A percentile compares a stretch with the other conserved stretches of the same genome.
phyloP scores from a whole-genome alignment of 2,797 vertebrate species.

The Silurus lanzhouensis region DNA sequence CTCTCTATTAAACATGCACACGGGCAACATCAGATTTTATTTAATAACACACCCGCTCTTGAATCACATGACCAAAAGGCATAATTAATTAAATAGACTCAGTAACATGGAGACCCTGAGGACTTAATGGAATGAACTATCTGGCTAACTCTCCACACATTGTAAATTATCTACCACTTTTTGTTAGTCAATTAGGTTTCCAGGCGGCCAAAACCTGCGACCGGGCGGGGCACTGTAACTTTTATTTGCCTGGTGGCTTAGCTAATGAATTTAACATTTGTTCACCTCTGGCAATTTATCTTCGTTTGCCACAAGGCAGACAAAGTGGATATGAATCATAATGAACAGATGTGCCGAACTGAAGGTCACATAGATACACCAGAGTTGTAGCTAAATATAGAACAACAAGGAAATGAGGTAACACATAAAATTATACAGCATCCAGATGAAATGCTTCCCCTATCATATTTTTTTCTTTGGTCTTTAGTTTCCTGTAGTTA shows the following conservation, averaged over 20 bases:
- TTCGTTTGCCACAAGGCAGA: constrained; percentile 3
- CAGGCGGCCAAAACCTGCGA: neutral
- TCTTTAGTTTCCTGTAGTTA: neutral
- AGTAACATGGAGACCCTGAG: neutral
- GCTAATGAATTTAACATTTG: constrained; percentile 22
- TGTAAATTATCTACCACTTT: neutral
- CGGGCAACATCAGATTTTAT: neutral
- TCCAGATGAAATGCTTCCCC: neutral
- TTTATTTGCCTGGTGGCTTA: neutral
- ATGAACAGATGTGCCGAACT: constrained; percentile 26
- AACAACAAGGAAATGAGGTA: neutral
- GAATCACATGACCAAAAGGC: neutral
- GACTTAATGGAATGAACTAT: neutral
- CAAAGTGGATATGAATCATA: constrained; percentile 17
- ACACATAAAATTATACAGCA: neutral
- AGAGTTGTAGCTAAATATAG: neutral
- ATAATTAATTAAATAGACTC: neutral
- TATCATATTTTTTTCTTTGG: neutral
- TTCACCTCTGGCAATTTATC: constrained; percentile 11
- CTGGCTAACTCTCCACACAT: neutral
- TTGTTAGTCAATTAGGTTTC: neutral
- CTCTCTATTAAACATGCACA: neutral
- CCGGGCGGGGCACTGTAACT: neutral
- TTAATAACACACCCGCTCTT: neutral
- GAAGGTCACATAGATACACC: constrained; percentile 1